A percentile compares a stretch with the other conserved stretches of the same genome.
These are phyloP conservation scores for Physeter macrocephalus DNA, from an alignment of 2,113 vertebrate species.

Conservation along the genomic window DNA sequence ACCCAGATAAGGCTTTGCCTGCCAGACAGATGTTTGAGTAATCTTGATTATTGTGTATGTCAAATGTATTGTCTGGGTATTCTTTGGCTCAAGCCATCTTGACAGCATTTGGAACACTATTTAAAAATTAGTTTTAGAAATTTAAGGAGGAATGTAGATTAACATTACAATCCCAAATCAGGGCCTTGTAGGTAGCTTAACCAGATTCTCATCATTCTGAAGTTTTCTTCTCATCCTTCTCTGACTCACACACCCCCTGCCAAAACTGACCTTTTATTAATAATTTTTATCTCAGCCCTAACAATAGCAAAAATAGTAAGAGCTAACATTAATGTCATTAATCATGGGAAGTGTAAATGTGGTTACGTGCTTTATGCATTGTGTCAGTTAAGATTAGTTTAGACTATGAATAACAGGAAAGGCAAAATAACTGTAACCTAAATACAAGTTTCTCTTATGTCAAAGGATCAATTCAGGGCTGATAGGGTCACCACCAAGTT, in stretches of 20 bases:
- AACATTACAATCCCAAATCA: background rate
- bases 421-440: background rate
- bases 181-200: background rate
- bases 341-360: background rate
- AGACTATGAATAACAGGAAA: background rate
- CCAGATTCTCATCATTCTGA: background rate
- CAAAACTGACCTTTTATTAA: constrained; percentile 40
- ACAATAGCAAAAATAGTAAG: background rate
- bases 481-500: background rate
- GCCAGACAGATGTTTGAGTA: background rate
- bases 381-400: background rate
- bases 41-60: background rate
- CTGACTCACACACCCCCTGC: background rate
- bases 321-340: background rate
- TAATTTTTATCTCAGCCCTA: background rate
- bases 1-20: background rate
- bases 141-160: background rate
- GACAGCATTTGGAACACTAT: background rate
- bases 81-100: background rate
- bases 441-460: background rate
- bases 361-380: background rate
- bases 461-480: background rate
- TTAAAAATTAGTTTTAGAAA: background rate
- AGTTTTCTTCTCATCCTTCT: background rate
- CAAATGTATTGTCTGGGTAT: background rate